These are phyloP conservation scores for Chalcosyrphus nemorum DNA, from an alignment of 2,888 invertebrate species.

Conservation along the genomic window DNA sequence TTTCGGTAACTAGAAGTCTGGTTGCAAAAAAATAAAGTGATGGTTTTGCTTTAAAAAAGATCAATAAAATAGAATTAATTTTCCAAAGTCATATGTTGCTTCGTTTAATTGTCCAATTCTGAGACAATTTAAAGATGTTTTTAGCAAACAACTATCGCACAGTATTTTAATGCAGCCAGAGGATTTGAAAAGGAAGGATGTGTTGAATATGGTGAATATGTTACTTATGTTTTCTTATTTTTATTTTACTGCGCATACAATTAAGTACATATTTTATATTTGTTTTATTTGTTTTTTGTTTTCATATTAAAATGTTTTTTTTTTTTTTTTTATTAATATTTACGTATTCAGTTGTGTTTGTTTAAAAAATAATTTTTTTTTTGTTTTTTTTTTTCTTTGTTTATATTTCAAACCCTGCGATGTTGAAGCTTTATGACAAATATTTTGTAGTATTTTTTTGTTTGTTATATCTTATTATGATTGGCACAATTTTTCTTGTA, in stretches of 20 bases:
- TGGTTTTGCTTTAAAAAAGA: no score
- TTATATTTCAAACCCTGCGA: slow-evolving; percentile 67
- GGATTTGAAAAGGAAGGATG: slow-evolving; percentile 3
- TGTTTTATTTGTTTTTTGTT: slow-evolving; percentile 23
- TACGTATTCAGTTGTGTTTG: slow-evolving; percentile 33
- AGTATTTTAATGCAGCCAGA: slow-evolving; percentile 15
- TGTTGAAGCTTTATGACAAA: slow-evolving; percentile 60
- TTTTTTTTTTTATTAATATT: slow-evolving; percentile 23
- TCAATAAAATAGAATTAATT: no score
- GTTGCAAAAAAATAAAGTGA: not conserved
- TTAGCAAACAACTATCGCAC: no score
- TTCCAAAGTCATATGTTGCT: no score
- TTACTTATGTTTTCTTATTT: slow-evolving; percentile 24
- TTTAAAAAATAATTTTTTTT: slow-evolving; percentile 42
- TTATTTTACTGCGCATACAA: slow-evolving; percentile 37
- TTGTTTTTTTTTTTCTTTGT: slow-evolving; percentile 30
- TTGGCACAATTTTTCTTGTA: slow-evolving; percentile 65
- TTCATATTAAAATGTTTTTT: slow-evolving; percentile 14
- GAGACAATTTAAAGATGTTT: no score
- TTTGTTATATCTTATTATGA: slow-evolving; percentile 21
- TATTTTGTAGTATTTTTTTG: slow-evolving; percentile 28
- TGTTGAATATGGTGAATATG: slow-evolving; percentile 9
- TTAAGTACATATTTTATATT: slow-evolving; percentile 7
- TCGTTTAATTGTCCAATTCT: no score
- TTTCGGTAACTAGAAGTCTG: not conserved